Percentiles rank a stretch among this genome's conserved stretches.
Conservation (phyloP, 2,113 vertebrate species). For the Microcebus griseorufus region DNA sequence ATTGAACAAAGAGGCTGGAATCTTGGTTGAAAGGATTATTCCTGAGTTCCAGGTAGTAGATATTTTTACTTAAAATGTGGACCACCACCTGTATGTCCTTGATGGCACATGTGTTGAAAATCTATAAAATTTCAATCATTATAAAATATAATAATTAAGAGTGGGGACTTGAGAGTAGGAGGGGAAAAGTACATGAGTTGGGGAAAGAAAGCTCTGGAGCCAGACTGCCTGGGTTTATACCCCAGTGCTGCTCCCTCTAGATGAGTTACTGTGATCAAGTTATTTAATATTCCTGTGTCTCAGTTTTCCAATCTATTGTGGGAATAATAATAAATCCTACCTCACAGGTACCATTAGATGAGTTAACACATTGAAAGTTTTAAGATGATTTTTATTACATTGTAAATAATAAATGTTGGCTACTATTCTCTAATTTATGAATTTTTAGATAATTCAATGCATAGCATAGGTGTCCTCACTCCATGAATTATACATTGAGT, state of each 20-base stretch:
- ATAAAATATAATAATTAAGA: not conserved
- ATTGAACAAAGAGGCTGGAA: not conserved
- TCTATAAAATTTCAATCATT: not conserved
- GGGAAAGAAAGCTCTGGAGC: not conserved
- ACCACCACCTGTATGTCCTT: not conserved
- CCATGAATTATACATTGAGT: not conserved
- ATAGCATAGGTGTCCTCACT: not conserved
- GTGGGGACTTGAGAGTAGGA: not conserved
- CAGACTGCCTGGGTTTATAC: not conserved
- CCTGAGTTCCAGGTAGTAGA: not conserved
- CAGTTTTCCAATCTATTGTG: not conserved
- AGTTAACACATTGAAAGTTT: not conserved
- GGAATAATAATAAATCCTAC: not conserved
- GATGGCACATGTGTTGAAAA: not conserved
- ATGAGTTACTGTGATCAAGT: not conserved
- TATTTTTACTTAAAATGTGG: constrained; percentile 6
- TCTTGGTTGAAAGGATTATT: not conserved
- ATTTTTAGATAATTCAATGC: constrained; percentile 16
- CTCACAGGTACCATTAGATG: not conserved
- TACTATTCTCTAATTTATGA: not conserved
- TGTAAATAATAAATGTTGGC: not conserved
- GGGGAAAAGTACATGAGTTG: not conserved
- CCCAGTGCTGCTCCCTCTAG: not conserved
- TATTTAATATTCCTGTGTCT: not conserved
- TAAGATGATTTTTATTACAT: not conserved